These are phyloP conservation scores for Argyrosomus japonicus DNA, from an alignment of 2,113 vertebrate genomes.

Conservation along the genomic window DNA sequence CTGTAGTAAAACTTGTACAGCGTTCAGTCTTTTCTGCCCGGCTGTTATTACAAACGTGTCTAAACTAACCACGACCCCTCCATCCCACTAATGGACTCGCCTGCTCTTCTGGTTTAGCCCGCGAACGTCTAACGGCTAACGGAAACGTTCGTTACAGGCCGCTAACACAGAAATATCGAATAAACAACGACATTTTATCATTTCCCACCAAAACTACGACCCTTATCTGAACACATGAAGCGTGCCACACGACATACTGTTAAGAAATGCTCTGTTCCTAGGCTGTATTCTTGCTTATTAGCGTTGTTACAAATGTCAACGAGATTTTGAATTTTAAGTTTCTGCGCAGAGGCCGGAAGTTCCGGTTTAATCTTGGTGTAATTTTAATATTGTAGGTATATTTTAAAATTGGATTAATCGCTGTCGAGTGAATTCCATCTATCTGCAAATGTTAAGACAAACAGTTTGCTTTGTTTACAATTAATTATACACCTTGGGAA, in stretches of 20 bases:
- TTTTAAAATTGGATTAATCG: background rate
- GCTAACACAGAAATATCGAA: background rate
- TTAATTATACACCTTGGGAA: constrained; percentile 1
- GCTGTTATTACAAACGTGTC: background rate
- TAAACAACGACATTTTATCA: too few relatives aligned
- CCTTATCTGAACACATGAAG: background rate
- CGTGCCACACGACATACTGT: too few relatives aligned
- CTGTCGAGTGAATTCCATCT: background rate
- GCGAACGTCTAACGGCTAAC: background rate
- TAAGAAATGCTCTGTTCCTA: background rate
- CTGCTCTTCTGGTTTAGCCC: background rate
- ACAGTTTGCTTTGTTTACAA: background rate
- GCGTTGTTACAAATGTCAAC: background rate
- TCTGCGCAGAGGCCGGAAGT: background rate
- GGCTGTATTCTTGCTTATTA: background rate
- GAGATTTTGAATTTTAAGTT: background rate
- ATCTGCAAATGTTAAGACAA: background rate
- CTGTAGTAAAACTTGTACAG: background rate
- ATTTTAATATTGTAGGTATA: too few relatives aligned
- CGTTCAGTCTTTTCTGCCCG: background rate
- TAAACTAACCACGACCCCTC: background rate
- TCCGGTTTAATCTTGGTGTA: too few relatives aligned
- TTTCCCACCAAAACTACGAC: background rate
- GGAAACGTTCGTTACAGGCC: background rate
- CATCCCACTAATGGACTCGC: background rate